Percentiles rank a stretch among this genome's conserved stretches.
phyloP scores from a whole-genome alignment of 2,113 vertebrate species.

The Cacatua alba region DNA sequence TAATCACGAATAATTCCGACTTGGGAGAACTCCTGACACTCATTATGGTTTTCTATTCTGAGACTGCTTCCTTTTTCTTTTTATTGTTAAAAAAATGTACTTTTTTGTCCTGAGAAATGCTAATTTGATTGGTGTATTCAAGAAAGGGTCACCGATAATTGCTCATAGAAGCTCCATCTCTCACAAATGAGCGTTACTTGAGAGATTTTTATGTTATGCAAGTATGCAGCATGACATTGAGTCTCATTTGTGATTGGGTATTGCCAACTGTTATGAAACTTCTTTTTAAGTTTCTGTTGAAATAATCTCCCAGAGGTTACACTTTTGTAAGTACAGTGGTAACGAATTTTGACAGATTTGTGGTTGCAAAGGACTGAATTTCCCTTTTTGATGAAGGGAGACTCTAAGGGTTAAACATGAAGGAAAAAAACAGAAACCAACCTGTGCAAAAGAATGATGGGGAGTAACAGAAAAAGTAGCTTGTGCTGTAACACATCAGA shows the following conservation, averaged over 20 bases:
- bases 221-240: neutral
- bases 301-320: neutral
- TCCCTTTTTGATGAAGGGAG: neutral
- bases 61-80: neutral
- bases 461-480: neutral
- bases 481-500: neutral
- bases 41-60: slow-evolving; percentile 35
- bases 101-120: slow-evolving; percentile 11
- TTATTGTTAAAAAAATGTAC: neutral
- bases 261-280: neutral
- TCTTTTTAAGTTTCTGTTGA: neutral
- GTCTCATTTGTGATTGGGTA: neutral
- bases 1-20: slow-evolving; percentile 45
- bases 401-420: neutral
- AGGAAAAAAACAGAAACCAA: neutral
- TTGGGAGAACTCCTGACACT: slow-evolving; percentile 8
- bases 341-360: slow-evolving; percentile 32
- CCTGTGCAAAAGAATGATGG: neutral
- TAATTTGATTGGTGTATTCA: slow-evolving; percentile 17
- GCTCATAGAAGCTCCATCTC: neutral
- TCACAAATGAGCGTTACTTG: neutral
- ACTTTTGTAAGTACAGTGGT: neutral
- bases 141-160: neutral
- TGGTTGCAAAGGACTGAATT: neutral
- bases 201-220: neutral